These are phyloP conservation scores for Pandion haliaetus DNA, from an alignment of 2,113 vertebrate species.

Conservation along the genomic window DNA sequence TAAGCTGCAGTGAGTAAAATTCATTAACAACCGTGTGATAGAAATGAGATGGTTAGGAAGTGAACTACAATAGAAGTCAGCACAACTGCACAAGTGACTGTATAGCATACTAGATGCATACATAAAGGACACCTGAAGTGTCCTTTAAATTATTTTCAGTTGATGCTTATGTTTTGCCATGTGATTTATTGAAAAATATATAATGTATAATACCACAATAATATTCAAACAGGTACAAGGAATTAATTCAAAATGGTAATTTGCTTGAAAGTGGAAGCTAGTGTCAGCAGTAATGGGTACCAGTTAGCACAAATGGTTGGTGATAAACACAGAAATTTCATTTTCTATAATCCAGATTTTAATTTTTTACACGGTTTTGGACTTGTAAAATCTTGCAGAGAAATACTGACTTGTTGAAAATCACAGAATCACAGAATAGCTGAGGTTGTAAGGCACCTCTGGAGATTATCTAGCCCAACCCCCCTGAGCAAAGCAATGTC, in stretches of 20 bases:
- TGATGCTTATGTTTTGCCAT: neutral
- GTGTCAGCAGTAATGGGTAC: neutral
- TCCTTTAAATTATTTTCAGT: neutral
- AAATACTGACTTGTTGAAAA: neutral
- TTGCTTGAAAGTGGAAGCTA: neutral
- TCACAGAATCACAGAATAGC: neutral
- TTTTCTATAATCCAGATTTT: neutral
- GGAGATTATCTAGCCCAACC: neutral
- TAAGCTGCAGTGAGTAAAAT: neutral
- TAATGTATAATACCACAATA: neutral
- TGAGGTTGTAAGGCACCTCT: neutral
- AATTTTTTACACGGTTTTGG: neutral
- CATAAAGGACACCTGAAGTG: neutral
- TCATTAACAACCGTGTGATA: neutral
- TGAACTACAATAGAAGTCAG: neutral
- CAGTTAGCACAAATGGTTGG: neutral
- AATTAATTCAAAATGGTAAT: neutral
- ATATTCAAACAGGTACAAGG: neutral
- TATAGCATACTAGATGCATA: accelerated
- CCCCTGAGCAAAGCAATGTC: neutral
- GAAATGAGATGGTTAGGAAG: neutral
- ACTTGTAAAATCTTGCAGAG: neutral
- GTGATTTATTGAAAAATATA: neutral
- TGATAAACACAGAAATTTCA: neutral
- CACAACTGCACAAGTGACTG: neutral